Evolutionary conservation across 2,888 invertebrate genomes (phyloP).

Genomic region (Polyploca ridens): DNA sequence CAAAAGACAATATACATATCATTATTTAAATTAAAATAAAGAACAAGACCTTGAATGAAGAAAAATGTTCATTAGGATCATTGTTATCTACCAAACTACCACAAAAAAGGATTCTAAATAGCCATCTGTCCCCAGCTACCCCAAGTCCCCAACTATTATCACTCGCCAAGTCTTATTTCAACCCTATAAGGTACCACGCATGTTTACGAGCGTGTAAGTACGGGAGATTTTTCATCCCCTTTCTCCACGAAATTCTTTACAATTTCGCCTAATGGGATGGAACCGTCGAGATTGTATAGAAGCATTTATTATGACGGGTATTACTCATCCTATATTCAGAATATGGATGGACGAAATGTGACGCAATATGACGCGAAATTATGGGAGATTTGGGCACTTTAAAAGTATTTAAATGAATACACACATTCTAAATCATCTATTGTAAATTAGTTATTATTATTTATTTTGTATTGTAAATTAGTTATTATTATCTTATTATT

Average conservation of each 20-base stretch:
- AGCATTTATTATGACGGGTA: slow-evolving; percentile 25
- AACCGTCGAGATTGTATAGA: slow-evolving; percentile 48
- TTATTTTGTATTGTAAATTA: too few species aligned
- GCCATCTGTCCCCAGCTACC: background rate
- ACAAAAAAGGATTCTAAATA: too few species aligned
- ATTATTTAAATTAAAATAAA: too few species aligned
- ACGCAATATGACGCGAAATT: background rate
- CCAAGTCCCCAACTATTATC: background rate
- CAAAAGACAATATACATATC: too few species aligned
- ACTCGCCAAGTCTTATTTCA: background rate
- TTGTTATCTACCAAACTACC: too few species aligned
- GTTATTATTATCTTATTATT: too few species aligned
- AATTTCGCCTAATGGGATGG: slow-evolving; percentile 54
- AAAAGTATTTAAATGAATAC: background rate
- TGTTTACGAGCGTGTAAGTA: slow-evolving; percentile 26
- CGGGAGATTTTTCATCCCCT: slow-evolving; percentile 38
- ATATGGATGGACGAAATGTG: slow-evolving; percentile 18
- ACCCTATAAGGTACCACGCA: slow-evolving; percentile 19
- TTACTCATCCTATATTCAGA: slow-evolving; percentile 13
- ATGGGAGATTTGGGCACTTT: background rate
- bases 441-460: too few species aligned
- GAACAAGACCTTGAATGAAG: too few species aligned
- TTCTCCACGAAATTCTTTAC: slow-evolving; percentile 45
- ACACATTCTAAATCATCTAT: too few species aligned
- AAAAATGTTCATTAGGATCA: too few species aligned